Percentiles rank a stretch among this genome's conserved stretches.
phyloP scores from a whole-genome alignment of 2,888 invertebrate species.

The Zootermopsis nevadensis region DNA sequence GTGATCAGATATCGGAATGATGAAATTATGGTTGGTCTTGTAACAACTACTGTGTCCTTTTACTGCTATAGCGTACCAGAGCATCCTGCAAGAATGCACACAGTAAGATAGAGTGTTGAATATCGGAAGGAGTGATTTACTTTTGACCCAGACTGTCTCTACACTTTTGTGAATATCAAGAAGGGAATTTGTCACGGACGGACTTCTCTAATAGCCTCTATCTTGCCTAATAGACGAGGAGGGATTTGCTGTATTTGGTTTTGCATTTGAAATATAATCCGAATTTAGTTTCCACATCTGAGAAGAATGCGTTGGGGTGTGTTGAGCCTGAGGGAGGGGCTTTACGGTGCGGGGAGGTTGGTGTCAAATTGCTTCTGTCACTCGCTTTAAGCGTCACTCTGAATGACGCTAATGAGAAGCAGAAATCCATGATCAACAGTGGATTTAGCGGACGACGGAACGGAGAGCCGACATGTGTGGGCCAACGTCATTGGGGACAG shows the following conservation, averaged over 20 bases:
- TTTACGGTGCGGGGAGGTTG: too few relatives aligned
- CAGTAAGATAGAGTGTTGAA: too few relatives aligned
- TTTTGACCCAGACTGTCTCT: too few relatives aligned
- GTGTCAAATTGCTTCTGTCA: constrained; percentile 41
- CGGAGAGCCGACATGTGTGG: not conserved
- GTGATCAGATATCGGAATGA: too few relatives aligned
- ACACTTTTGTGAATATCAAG: too few relatives aligned
- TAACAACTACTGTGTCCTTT: too few relatives aligned
- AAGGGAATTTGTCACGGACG: too few relatives aligned
- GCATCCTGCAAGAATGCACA: too few relatives aligned
- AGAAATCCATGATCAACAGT: constrained; percentile 45
- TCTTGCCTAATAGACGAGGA: not conserved
- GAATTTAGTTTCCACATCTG: not conserved
- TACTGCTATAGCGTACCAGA: too few relatives aligned
- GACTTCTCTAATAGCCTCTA: too few relatives aligned
- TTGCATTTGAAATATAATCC: constrained; percentile 4
- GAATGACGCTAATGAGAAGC: constrained; percentile 49
- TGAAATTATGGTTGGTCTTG: too few relatives aligned
- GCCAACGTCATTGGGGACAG: not conserved
- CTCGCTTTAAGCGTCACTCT: constrained; percentile 37
- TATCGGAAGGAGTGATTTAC: too few relatives aligned
- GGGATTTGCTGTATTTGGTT: not conserved
- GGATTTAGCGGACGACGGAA: constrained; percentile 26
- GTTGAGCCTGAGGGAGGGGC: not conserved
- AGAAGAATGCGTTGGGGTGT: not conserved